Base-by-base conservation (phyloP, 1,140 invertebrate genomes). In the Lineus longissimus region DNA sequence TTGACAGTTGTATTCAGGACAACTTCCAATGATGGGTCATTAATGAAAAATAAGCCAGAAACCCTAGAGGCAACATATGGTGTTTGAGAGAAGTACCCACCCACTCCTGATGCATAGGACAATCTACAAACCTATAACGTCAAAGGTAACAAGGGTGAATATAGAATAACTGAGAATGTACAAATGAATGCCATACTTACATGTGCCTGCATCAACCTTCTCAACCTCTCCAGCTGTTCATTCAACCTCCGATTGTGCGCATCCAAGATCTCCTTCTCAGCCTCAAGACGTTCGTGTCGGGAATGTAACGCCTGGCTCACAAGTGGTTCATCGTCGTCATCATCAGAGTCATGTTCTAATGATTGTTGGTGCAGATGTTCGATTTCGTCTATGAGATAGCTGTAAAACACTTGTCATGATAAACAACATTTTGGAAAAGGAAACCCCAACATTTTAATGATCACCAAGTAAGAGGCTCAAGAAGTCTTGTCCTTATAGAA, bases 231-330 rank as follows among this genome's bases (percentile, higher is more conserved):
- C 7, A 66, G 55, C 22, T 63, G 57, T 55, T 60, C 22, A 45
- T 67, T 66, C 27, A 71, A 60, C 22, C 65, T 51, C 17, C 43
- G 58, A 51, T 69, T 71, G 40, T 71, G 67, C 13, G 57, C 55
- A n/a, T 69, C 64, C 22, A 69, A 36, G 15, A 67, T 59, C 43
- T 71, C 64, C 27, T 63, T 57, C 33, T 59, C 61, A 15, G 67
- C 67, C 59, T 66, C 65, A 13, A 71, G 29, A 19, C 57, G 22
- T n/a, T 65, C 64, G 27, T 67, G 66, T 30, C 64, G 60, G 22
- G 63, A 47, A 55, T 63, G 41, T n/a, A 69, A 45, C 25, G 30
- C 59, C 22, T 63, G 59, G 27, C 59, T 57, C 66, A 70, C 19
- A 62, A 9, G 47, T 68, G 68, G 30, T 64, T 68, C 36, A 65